Conservation (phyloP, 2,113 vertebrate genomes). For the Rattus rattus region DNA sequence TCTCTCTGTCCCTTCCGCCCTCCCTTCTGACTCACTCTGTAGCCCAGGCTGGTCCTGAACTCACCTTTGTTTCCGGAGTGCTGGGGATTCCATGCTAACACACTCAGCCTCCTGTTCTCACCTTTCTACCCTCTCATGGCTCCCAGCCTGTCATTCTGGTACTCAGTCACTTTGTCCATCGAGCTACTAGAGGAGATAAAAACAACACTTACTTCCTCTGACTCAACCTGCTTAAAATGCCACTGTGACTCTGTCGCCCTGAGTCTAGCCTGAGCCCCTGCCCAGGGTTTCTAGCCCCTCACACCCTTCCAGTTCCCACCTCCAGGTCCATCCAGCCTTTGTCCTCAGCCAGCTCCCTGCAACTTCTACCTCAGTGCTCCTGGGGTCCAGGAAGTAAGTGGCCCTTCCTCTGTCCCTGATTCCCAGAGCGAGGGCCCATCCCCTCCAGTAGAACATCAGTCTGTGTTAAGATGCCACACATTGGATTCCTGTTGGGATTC, state of each 20-base stretch:
- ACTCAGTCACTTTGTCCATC: not conserved
- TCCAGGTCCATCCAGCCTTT: not conserved
- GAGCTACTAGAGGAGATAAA: not conserved
- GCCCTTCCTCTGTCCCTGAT: not conserved
- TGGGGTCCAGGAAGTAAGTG: not conserved
- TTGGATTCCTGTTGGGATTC: not conserved
- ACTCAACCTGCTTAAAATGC: constrained; percentile 31
- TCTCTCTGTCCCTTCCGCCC: not conserved
- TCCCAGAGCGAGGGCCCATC: not conserved
- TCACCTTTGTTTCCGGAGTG: not conserved
- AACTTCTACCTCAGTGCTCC: not conserved
- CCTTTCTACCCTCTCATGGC: constrained; percentile 2
- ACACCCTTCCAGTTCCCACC: not conserved
- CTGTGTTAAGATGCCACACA: not conserved
- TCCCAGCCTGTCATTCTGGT: not conserved
- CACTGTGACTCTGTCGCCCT: not conserved
- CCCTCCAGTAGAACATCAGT: not conserved
- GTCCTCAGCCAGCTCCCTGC: not conserved
- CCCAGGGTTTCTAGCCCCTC: not conserved
- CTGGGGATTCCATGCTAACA: not conserved
- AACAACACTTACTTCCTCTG: not conserved
- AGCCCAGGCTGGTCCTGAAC: not conserved
- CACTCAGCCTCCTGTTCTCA: not conserved
- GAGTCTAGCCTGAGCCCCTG: not conserved
- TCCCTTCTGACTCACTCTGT: not conserved